Evolutionary conservation across 2,888 invertebrate genomes (phyloP).

Genomic region (Drosophila paramelanica): DNA sequence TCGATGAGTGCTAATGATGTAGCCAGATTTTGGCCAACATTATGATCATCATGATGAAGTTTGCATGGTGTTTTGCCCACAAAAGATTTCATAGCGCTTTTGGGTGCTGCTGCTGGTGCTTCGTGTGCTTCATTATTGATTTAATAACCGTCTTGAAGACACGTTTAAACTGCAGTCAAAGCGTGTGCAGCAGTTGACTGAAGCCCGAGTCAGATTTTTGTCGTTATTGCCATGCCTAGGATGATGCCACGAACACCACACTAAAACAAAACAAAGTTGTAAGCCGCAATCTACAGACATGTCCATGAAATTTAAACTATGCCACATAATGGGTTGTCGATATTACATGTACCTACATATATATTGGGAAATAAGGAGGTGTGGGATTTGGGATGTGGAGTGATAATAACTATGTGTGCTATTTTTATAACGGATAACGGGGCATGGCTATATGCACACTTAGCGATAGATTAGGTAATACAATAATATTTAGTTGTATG

Average conservation of each 20-base stretch:
- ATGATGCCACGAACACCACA: conserved; percentile 73
- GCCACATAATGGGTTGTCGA: conserved; percentile 36
- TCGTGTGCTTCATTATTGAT: conserved; percentile 84
- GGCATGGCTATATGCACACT: conserved; percentile 34
- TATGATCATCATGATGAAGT: conserved; percentile 47
- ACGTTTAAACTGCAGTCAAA: conserved; percentile 74
- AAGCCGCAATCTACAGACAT: conserved; percentile 16
- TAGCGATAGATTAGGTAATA: conserved; percentile 41
- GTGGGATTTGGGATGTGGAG: conserved; percentile 29
- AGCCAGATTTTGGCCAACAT: conserved; percentile 48
- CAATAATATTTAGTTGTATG: conserved; percentile 34
- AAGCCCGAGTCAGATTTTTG: conserved; percentile 34
- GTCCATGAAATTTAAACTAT: conserved; percentile 56
- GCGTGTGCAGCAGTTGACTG: conserved; percentile 58
- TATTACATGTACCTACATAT: too few species aligned
- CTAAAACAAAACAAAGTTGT: conserved; percentile 56
- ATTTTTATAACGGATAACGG: conserved; percentile 27
- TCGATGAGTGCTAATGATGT: conserved; percentile 76
- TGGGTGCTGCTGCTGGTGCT: conserved; percentile 53
- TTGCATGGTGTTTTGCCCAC: conserved; percentile 29
- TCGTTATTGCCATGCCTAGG: conserved; percentile 63
- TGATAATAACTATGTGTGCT: conserved; percentile 44
- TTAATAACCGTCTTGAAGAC: conserved; percentile 81
- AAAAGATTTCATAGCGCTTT: conserved; percentile 46
- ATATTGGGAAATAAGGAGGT: conserved; percentile 18